phyloP scores from a whole-genome alignment of 2,797 vertebrate species.

The Acipenser ruthenus region DNA sequence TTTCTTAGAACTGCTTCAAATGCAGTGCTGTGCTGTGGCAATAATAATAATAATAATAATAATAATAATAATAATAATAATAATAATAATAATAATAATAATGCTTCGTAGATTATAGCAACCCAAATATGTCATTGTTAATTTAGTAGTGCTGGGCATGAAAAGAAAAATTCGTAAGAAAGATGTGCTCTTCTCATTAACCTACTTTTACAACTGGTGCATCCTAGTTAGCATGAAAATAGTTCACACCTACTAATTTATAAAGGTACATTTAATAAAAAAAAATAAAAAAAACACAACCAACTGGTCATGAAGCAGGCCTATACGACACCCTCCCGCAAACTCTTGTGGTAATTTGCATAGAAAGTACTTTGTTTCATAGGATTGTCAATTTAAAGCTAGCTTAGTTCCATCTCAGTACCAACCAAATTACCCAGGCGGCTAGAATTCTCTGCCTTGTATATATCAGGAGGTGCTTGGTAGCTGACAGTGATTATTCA shows the following conservation, averaged over 20 bases:
- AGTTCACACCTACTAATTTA: slow-evolving; percentile 2
- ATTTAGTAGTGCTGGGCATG: slow-evolving; percentile 53
- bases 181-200: background rate
- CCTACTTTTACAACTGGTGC: background rate
- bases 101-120: slow-evolving; percentile 44
- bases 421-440: too few species aligned
- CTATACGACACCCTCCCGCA: too few species aligned
- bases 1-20: slow-evolving; percentile 4
- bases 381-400: too few species aligned
- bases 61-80: slow-evolving; percentile 13
- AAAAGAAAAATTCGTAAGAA: slow-evolving; percentile 30
- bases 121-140: slow-evolving; percentile 60
- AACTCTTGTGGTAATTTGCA: too few species aligned
- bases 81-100: slow-evolving; percentile 21
- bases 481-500: too few species aligned
- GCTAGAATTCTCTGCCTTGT: too few species aligned
- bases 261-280: slow-evolving; percentile 1
- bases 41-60: slow-evolving; percentile 4
- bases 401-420: too few species aligned
- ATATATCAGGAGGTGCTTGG: too few species aligned
- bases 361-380: too few species aligned
- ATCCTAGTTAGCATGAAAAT: slow-evolving; percentile 1
- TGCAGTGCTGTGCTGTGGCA: slow-evolving; percentile 5
- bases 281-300: background rate
- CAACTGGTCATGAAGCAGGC: too few species aligned